A percentile compares a stretch with the other conserved stretches of the same genome.
Conservation (phyloP, 2,888 invertebrate species). For the Troides oblongomaculatus region DNA sequence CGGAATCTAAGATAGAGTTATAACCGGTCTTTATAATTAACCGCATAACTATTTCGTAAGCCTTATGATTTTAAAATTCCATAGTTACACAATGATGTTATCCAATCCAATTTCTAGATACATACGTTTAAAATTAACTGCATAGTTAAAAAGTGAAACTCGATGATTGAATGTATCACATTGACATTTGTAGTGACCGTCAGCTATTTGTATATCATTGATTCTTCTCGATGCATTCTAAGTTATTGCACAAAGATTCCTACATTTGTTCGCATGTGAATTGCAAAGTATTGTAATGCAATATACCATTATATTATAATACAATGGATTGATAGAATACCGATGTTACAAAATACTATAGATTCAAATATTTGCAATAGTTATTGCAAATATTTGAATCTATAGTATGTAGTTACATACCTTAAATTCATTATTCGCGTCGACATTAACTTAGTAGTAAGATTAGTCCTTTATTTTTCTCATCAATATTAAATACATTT, state of each 20-base stretch:
- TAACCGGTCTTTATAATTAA: neutral
- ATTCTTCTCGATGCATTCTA: conserved; percentile 53
- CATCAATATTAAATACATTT: too few relatives aligned
- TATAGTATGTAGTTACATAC: too few relatives aligned
- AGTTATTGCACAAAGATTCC: conserved; percentile 55
- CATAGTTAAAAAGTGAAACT: conserved; percentile 19
- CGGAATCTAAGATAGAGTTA: neutral
- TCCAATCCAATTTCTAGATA: neutral
- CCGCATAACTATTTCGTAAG: neutral
- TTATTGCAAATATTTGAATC: too few relatives aligned
- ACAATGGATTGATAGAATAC: neutral
- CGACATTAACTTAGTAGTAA: too few relatives aligned
- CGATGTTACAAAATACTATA: too few relatives aligned
- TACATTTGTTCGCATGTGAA: conserved; percentile 50
- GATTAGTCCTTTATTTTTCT: too few relatives aligned
- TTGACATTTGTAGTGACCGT: conserved; percentile 20
- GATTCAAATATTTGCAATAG: too few relatives aligned
- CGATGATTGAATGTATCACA: conserved; percentile 3
- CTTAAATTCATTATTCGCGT: too few relatives aligned
- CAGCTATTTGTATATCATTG: conserved; percentile 43
- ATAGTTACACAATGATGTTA: neutral
- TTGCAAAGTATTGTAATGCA: conserved; percentile 53
- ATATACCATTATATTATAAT: conserved; percentile 11
- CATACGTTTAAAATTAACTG: neutral
- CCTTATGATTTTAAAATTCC: neutral